Conservation (phyloP, 1,140 invertebrate genomes). For the Lutraria rhynchaena region DNA sequence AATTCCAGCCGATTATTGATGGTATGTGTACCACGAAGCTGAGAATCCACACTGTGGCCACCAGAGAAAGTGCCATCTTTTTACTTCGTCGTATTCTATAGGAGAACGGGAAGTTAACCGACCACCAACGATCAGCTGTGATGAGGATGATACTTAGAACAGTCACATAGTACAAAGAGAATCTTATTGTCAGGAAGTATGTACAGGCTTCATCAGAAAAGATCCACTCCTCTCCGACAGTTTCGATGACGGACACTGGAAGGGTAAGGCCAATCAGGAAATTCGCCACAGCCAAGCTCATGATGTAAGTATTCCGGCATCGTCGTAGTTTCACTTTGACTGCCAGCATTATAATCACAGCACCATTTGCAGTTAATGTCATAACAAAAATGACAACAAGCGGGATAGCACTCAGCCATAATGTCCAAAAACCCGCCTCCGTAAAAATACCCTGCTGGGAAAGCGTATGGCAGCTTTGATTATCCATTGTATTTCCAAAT, state of each 20-base stretch:
- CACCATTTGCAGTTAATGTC: conserved; percentile 72
- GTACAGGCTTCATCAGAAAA: conserved; percentile 59
- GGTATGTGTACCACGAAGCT: conserved; percentile 72
- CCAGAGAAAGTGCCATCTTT: conserved; percentile 65
- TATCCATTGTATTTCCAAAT: too few relatives aligned
- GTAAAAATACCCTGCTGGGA: conserved; percentile 1
- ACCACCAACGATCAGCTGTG: conserved; percentile 77
- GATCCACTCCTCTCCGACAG: conserved; percentile 65
- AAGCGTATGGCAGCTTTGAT: conserved; percentile 23
- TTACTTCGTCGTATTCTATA: conserved; percentile 74
- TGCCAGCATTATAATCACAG: conserved; percentile 73
- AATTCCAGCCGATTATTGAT: conserved; percentile 65
- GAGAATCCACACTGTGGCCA: conserved; percentile 67
- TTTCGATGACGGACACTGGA: conserved; percentile 71
- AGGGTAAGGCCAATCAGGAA: conserved; percentile 72
- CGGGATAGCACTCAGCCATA: conserved; percentile 67
- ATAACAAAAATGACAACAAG: conserved; percentile 66
- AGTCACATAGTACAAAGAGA: conserved; percentile 73
- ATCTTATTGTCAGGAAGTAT: conserved; percentile 69
- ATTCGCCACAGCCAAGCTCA: conserved; percentile 74
- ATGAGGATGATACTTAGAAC: conserved; percentile 76
- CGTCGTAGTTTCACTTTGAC: conserved; percentile 65
- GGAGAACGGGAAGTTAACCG: conserved; percentile 76
- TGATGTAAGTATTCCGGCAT: conserved; percentile 76
- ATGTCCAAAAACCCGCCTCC: conserved; percentile 52